Conservation (phyloP, 1,140 invertebrate species). For the Panagrolaimus sp. region DNA sequence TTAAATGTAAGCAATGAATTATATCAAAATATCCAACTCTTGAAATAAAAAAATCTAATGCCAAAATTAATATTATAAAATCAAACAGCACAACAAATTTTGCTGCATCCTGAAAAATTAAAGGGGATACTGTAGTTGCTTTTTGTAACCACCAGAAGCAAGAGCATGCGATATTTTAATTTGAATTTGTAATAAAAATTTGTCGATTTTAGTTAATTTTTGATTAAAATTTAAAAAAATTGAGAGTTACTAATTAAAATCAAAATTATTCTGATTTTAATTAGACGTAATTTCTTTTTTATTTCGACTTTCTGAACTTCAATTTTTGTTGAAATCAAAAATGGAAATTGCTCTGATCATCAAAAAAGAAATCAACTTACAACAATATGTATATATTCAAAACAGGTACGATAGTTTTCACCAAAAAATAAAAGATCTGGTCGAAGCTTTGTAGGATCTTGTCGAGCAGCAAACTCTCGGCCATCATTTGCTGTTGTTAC, state of each 20-base stretch:
- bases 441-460: background rate
- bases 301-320: too few species aligned
- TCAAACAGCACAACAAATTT: background rate
- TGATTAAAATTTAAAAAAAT: too few species aligned
- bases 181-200: too few species aligned
- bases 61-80: background rate
- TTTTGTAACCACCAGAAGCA: too few species aligned
- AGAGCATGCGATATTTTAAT: background rate
- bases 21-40: background rate
- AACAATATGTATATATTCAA: slow-evolving; percentile 11
- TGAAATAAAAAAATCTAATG: background rate
- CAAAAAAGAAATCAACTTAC: background rate
- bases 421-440: background rate
- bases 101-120: background rate
- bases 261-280: too few species aligned
- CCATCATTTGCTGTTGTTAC: too few species aligned
- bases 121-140: background rate
- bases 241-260: too few species aligned
- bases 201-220: too few species aligned
- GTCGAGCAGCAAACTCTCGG: background rate
- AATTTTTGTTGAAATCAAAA: too few species aligned
- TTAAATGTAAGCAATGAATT: background rate
- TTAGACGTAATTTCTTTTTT: too few species aligned
- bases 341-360: too few species aligned
- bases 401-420: background rate